Evolutionary conservation across 2,113 vertebrate genomes (phyloP), one percentile per base, ranked within the genome.

Genomic region (Erinaceus europaeus): DNA sequence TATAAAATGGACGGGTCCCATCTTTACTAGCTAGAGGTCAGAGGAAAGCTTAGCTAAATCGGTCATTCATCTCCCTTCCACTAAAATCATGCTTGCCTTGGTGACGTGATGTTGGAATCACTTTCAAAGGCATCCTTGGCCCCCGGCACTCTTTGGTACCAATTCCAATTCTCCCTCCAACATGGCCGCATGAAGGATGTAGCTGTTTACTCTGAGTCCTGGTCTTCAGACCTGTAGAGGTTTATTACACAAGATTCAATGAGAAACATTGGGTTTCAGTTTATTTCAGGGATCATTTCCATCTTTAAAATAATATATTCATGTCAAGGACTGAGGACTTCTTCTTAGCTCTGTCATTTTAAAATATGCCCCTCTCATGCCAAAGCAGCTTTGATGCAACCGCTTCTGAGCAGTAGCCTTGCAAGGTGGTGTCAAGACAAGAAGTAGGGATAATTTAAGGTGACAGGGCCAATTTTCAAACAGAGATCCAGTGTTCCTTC

Each of bases 401-500:
- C 52, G 25, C 0, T 59, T 83, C 75, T 77, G 82, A 90, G 48
- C 27, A 83, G 61, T 67, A 89, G 57, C n/a, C 64, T 81, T 89
- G 48, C 9, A 38, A 95, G 82, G 78, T 72, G 82, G 72, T 83
- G 65, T 94, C 86, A 80, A 90, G 93, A 73, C 75, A 64, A 87
- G 84, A 92, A 86, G 78, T 61, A 32, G 64, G 74, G 20, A 84
- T 94, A 89, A 96, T 89, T 94, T 88, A 93, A 75, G 40, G 69
- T 38, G 89, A 94, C 71, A 48, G 38, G 53, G 79, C 86, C 94
- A 95, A 84, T 89, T 93, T 93, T 67, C 21, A 92, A 83, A 95
- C 93, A 95, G 92, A 95, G 73, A 48, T 32, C 61, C 55, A 93
- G 73, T 96, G 90, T 96, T 94, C 50, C 76, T 82, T 84, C n/a